Conservation (phyloP, 2,888 invertebrate genomes). For the Parnassius mnemosyne region DNA sequence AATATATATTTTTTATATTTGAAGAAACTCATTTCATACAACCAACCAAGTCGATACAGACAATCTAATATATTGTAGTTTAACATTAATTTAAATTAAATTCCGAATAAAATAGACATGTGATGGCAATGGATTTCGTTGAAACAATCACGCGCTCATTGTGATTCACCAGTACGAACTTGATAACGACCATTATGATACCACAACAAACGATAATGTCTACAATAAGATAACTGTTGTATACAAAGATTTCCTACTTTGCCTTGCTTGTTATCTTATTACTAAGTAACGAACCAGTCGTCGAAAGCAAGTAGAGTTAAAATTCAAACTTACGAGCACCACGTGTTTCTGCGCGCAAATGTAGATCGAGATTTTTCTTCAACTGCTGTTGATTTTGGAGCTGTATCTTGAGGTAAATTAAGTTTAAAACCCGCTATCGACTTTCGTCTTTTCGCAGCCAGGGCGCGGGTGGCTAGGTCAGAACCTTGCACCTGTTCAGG, state of each 20-base stretch:
- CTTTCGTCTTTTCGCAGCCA: slow-evolving; percentile 73
- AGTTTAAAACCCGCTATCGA: slow-evolving; percentile 70
- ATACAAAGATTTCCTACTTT: slow-evolving; percentile 13
- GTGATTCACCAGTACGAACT: slow-evolving; percentile 28
- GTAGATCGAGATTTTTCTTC: slow-evolving; percentile 57
- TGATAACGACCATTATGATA: slow-evolving; percentile 49
- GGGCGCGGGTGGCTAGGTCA: slow-evolving; percentile 67
- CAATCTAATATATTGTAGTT: too few species aligned
- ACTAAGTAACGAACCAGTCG: slow-evolving; percentile 11
- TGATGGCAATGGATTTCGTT: slow-evolving; percentile 33
- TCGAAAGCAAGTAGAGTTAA: slow-evolving; percentile 1
- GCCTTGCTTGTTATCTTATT: slow-evolving; percentile 26
- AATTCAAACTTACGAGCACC: slow-evolving; percentile 74
- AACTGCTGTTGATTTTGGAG: slow-evolving; percentile 48
- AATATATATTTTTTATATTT: too few species aligned
- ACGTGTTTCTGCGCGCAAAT: slow-evolving; percentile 73
- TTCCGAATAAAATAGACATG: slow-evolving; percentile 25
- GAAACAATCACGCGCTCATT: slow-evolving; percentile 43
- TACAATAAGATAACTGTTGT: slow-evolving; percentile 37
- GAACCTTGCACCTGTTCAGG: slow-evolving; percentile 58
- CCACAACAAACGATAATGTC: slow-evolving; percentile 42
- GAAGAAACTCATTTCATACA: too few species aligned
- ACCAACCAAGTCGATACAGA: too few species aligned
- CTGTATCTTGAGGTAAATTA: slow-evolving; percentile 57
- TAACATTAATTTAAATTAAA: not conserved